Evolutionary conservation across 1,140 invertebrate genomes (phyloP), one percentile per base, ranked within the genome.

Genomic region (Mya arenaria): DNA sequence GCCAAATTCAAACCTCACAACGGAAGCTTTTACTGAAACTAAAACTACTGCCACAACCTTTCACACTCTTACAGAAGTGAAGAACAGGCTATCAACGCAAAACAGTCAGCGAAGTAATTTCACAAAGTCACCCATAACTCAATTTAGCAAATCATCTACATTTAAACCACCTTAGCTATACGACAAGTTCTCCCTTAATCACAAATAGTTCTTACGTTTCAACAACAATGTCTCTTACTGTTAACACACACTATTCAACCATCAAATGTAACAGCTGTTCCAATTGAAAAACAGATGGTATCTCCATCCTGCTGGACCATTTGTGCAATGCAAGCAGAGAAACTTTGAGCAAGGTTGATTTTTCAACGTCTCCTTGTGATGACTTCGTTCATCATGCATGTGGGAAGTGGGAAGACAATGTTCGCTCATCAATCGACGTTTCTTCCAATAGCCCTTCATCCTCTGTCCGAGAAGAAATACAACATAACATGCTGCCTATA

Each of bases 361-460:
- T 65, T 30, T 19, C 6, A 5, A 55, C 23, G 58, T 52, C 32
- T 52, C 74, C 74, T 13, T 65, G 74, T n/a, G 48, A 32, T 1
- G 62, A 77, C 19, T 65, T 77, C 23, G 63, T 65, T 52, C 10
- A 41, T 1, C 65, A 65, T 65, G n/a, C 74, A 0, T 77, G 74
- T 34, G 74, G 74, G 1, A 17, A 23, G 3, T 77, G 74, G 74
- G 4, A 2, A 62, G 13, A 28, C 8, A 28, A n/a, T 48, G 44
- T n/a, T 48, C 10, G 10, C 10, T 48, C 56, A 15, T 60, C 25
- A 60, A 19, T n/a, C 19, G 39, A 62, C 30, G 69, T 44, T 10
- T 34, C 19, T 34, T 25, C 6, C 13, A 56, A 32, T 13, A 58
- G 56, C 56, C 25, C 56, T 56, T 56, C 55, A 3, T 5, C 34